Percentiles rank a stretch among this genome's conserved stretches.
Conservation (phyloP, 2,797 vertebrate genomes). For the Paramormyrops hopkinsi region DNA sequence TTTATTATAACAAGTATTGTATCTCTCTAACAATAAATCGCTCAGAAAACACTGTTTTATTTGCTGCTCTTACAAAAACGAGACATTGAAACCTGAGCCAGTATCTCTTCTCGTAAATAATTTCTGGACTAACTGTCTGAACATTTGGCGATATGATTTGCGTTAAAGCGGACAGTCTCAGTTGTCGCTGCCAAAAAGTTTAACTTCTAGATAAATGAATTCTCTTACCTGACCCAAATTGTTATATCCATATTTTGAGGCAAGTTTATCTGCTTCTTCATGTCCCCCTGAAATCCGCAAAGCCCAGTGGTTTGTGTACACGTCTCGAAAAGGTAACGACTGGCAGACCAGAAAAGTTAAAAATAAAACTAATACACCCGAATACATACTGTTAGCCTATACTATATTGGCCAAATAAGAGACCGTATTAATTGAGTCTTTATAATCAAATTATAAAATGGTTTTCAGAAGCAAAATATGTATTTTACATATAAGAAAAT, state of each 20-base stretch:
- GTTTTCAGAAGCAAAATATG: background rate
- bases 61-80: background rate
- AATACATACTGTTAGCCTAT: constrained; percentile 38
- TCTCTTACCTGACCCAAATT: constrained; percentile 80
- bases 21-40: background rate
- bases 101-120: background rate
- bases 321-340: constrained; percentile 27
- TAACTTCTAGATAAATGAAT: background rate
- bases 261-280: constrained; percentile 66
- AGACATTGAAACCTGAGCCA: background rate
- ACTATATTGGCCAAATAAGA: background rate
- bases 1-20: background rate
- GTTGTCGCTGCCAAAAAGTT: background rate
- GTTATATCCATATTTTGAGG: constrained; percentile 72
- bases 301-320: constrained; percentile 86
- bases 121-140: background rate
- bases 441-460: background rate
- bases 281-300: constrained; percentile 69
- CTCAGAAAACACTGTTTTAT: background rate
- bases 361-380: constrained; percentile 37
- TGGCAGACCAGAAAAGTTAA: constrained; percentile 25
- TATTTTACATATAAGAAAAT: background rate
- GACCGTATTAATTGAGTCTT: background rate
- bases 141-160: background rate
- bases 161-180: background rate